These are phyloP conservation scores for Channallabes apus DNA, from an alignment of 2,797 vertebrate genomes.

Conservation along the genomic window DNA sequence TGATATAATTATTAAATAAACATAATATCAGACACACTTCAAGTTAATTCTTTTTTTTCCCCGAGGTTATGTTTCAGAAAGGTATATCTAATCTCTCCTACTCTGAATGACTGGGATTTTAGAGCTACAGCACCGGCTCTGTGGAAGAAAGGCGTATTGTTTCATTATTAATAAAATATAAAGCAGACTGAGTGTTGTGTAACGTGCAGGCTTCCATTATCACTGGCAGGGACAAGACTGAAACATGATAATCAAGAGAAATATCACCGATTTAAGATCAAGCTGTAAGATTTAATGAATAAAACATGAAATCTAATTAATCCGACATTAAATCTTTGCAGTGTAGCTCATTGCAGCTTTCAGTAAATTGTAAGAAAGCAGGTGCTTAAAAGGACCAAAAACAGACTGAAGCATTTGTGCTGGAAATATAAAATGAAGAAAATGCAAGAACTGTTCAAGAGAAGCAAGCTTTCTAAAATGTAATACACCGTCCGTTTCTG, in stretches of 20 bases:
- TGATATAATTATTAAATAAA: neutral
- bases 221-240: constrained; percentile 2
- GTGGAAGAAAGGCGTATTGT: constrained; percentile 36
- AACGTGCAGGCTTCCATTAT: constrained; percentile 29
- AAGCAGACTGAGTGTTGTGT: constrained; percentile 41
- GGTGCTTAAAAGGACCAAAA: neutral
- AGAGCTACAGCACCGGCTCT: neutral
- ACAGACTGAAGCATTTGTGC: neutral
- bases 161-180: constrained; percentile 70
- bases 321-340: neutral
- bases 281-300: neutral
- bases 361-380: neutral
- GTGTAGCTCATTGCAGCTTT: neutral
- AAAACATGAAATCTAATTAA: neutral
- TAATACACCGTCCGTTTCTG: constrained; percentile 10
- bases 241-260: constrained; percentile 26
- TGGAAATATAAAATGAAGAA: neutral
- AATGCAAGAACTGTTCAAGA: neutral
- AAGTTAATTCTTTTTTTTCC: neutral
- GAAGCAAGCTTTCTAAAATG: neutral
- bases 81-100: neutral
- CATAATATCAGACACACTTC: neutral
- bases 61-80: neutral
- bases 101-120: neutral
- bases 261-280: neutral